Conservation (phyloP, 2,797 vertebrate genomes). For the Synaphobranchus kaupii region DNA sequence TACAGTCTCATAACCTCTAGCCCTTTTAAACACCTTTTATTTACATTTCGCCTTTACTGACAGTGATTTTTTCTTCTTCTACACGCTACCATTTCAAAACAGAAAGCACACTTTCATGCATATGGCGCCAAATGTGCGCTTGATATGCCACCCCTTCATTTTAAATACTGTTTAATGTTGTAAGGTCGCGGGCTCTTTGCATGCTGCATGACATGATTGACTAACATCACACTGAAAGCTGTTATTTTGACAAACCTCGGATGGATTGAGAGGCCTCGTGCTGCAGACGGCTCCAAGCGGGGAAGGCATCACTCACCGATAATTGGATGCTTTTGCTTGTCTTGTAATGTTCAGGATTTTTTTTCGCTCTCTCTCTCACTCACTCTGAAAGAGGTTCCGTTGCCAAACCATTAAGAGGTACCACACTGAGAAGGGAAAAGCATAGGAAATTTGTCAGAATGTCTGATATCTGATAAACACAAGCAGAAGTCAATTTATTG, state of each 20-base stretch:
- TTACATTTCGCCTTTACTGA: slow-evolving; percentile 6
- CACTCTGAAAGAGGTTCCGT: slow-evolving; percentile 67
- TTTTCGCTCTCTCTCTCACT: slow-evolving; percentile 51
- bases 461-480: slow-evolving; percentile 89
- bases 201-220: slow-evolving; percentile 42
- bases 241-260: slow-evolving; percentile 43
- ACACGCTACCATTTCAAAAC: slow-evolving; percentile 11
- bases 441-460: slow-evolving; percentile 82
- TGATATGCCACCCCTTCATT: slow-evolving; percentile 16
- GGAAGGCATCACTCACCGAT: slow-evolving; percentile 78
- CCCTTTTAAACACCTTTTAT: slow-evolving; percentile 25
- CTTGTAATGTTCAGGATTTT: slow-evolving; percentile 60
- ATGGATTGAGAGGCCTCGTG: slow-evolving; percentile 38
- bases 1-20: background rate
- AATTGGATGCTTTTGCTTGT: slow-evolving; percentile 85
- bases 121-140: background rate
- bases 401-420: slow-evolving; percentile 84
- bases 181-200: slow-evolving; percentile 34
- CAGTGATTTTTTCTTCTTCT: background rate
- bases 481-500: slow-evolving; percentile 91
- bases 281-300: slow-evolving; percentile 57
- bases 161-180: slow-evolving; percentile 27
- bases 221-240: slow-evolving; percentile 39
- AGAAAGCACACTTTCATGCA: slow-evolving; percentile 17
- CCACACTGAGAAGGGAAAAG: slow-evolving; percentile 83